Base-by-base conservation (phyloP, 2,797 vertebrate genomes). In the Paguma larvata region DNA sequence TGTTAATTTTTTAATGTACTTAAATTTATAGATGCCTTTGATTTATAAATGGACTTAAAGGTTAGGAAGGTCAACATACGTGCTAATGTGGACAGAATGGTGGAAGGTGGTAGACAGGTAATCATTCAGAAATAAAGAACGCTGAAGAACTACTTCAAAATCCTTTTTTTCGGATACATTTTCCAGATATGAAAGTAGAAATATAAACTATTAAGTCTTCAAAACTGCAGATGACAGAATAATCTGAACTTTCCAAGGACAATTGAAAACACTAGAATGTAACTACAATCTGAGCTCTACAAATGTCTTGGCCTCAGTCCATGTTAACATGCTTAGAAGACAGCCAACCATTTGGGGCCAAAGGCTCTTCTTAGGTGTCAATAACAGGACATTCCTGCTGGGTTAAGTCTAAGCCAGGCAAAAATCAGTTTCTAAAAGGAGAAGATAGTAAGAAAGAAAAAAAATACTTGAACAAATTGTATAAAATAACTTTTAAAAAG, bases 381-480 rank as follows among this genome's bases (percentile, higher is more conserved):
- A 53, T 10, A 80, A 94, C 9, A 87, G 73, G 88, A 85, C 90
- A 93, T 84, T 90, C 72, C 88, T 94, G 59, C 72, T 5, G 83
- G 87, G 94, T 91, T 94, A 95, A 70, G n/a, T 91, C 44, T 86
- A 87, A 80, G 44, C 65, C 82, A 95, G 25, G 78, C 46, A 92
- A 75, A 93, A 82, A 80, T n/a, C 44, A 88, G 78, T 91, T 92
- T 88, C 95, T 87, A 53, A 96, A 65, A 91, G 65, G 59, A 89
- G 14, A 53, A 51, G 10, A 27, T 88, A 56, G 90, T 85, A 92
- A 78, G n/a, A 93, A 91, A 97, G 67, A 92, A 92, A 95, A 92
- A 63, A 32, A 85, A 68, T 70, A 89, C 25, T 48, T 67, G n/a
- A 89, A 59, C 15, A 95, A 77, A 96, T 27, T 77, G 51, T 63